phyloP scores from a whole-genome alignment of 2,113 vertebrate genomes.

The Ailurus styani region DNA sequence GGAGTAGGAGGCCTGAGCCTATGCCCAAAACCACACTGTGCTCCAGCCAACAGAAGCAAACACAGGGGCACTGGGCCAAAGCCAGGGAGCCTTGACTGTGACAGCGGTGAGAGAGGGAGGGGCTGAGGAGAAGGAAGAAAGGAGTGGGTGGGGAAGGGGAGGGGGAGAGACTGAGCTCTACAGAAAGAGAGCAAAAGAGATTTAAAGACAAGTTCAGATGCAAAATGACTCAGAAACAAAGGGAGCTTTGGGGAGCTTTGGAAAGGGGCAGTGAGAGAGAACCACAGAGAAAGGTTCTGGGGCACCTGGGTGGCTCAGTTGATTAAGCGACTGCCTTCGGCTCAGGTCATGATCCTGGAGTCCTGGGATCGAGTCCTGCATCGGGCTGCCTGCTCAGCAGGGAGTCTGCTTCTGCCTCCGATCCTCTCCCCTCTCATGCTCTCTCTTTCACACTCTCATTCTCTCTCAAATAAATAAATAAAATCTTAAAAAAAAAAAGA shows the following conservation, averaged over 20 bases:
- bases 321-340: too few relatives aligned
- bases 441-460: too few relatives aligned
- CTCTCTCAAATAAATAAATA: too few relatives aligned
- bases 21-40: neutral
- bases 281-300: neutral
- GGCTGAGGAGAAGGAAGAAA: neutral
- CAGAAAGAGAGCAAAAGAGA: neutral
- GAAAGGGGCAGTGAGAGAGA: neutral
- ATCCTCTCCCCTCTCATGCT: too few relatives aligned
- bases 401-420: too few relatives aligned
- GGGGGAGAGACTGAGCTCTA: neutral
- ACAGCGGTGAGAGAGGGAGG: too few relatives aligned
- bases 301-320: too few relatives aligned
- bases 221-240: neutral
- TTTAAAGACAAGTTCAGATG: neutral
- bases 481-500: too few relatives aligned
- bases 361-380: too few relatives aligned
- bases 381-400: too few relatives aligned
- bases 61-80: accelerated
- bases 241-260: neutral
- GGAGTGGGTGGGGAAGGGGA: accelerated
- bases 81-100: accelerated
- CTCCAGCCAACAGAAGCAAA: neutral
- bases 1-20: neutral
- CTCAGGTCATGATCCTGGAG: too few relatives aligned